Base-by-base conservation (phyloP, 2,888 invertebrate species). In the Mythimna pallens region DNA sequence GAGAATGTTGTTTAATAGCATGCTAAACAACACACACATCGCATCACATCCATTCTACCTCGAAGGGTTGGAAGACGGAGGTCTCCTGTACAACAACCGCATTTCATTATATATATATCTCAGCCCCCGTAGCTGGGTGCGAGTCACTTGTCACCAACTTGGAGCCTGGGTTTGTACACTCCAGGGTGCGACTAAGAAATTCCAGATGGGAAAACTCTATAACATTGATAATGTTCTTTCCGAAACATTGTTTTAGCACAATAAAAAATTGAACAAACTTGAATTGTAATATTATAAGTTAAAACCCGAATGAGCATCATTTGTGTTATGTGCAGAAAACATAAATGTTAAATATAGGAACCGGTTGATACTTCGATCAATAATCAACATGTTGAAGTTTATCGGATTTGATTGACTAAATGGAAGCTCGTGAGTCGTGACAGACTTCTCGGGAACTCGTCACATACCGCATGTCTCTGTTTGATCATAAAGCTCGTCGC, bases 201-300 rank as follows among this genome's bases (percentile, higher is more conserved):
- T 50, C 20, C 8, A 20, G 50, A 20, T 50, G 7, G 20, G 20
- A 50, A 50, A 50, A 47, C 40, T 8, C 4, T 12, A 12, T 40
- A 40, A 12, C 14, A 47, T 17, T 47, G 43, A 14, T 47, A 14
- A 14, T 47, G 43, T 14, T 47, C 14, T 47, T 12, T 20, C 43
- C 30, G 14, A 64, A 20, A 9, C 0, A 43, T 22, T 2, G 25
- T 59, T 52, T 43, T 9, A 40, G 3, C 12, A 59, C 9, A 25
- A 47, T 14, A 7, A 5, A 17, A 47, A 65, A 34, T 20, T 20
- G 17, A 40, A n/a, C 62, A 50, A 43, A 47, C 25, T 52, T 25
- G 30, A 52, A 59, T 64, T 30, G 7, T 54, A 69, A 68, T 61
- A 61, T 69, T 64, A 10, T 20, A 25, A 58, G 14, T 57, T 22